A percentile compares a stretch with the other conserved stretches of the same genome.
These are phyloP conservation scores for Apantesis nais DNA, from an alignment of 2,888 invertebrate species.

Conservation along the genomic window DNA sequence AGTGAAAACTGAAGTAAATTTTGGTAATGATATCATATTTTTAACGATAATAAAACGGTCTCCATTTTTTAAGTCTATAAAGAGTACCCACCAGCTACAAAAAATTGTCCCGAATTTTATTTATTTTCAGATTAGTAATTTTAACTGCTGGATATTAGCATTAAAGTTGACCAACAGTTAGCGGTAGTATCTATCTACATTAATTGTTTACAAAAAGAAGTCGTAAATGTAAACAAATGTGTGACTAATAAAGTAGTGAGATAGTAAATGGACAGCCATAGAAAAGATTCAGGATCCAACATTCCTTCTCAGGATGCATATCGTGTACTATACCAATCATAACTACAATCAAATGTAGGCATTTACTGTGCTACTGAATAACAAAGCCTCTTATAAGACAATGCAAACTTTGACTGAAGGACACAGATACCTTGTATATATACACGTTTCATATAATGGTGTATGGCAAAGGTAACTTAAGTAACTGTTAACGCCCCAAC, in stretches of 20 bases:
- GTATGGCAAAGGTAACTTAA: too few species aligned
- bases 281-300: background rate
- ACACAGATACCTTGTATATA: background rate
- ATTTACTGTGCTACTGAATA: background rate
- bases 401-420: background rate
- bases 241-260: background rate
- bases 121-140: constrained; percentile 25
- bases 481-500: background rate
- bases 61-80: constrained; percentile 21
- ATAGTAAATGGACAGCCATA: background rate
- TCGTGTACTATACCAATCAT: background rate
- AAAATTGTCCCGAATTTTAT: constrained; percentile 34
- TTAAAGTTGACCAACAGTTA: background rate
- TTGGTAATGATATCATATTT: too few species aligned
- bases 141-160: constrained; percentile 2
- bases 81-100: constrained; percentile 15
- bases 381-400: background rate
- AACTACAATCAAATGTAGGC: background rate
- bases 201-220: background rate
- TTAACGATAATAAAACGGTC: constrained; percentile 21
- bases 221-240: background rate
- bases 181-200: background rate
- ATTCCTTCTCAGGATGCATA: background rate
- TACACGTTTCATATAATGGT: background rate
- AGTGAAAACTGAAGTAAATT: too few species aligned